These are phyloP conservation scores for Ruditapes philippinarum DNA, from an alignment of 1,140 invertebrate species.

Conservation along the genomic window DNA sequence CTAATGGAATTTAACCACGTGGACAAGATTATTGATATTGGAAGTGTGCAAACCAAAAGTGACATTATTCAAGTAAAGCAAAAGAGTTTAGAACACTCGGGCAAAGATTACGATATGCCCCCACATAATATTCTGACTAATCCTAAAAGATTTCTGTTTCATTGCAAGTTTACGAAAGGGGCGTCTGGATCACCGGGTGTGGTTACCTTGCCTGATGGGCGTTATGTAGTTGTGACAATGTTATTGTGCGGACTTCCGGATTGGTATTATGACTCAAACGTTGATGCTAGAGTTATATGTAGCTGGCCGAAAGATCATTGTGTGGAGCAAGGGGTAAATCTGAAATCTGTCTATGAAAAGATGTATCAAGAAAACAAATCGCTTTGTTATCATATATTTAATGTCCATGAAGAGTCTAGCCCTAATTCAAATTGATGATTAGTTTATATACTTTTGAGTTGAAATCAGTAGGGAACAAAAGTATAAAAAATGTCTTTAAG, in stretches of 20 bases:
- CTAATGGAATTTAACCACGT: slow-evolving; percentile 25
- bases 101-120: neutral
- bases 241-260: slow-evolving; percentile 24
- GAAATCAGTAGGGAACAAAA: no score
- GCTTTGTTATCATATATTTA: neutral
- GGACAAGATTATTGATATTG: neutral
- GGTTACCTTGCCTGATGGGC: neutral
- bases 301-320: slow-evolving; percentile 4
- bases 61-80: slow-evolving; percentile 8
- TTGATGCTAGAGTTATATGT: neutral
- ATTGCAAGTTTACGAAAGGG: slow-evolving; percentile 5
- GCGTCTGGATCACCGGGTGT: slow-evolving; percentile 37
- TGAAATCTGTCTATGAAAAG: neutral
- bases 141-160: slow-evolving; percentile 28
- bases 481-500: no score
- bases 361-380: neutral
- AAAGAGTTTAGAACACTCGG: neutral
- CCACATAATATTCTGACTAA: neutral
- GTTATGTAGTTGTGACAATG: slow-evolving; percentile 45
- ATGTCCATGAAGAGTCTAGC: neutral
- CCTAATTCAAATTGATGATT: neutral
- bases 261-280: slow-evolving; percentile 10
- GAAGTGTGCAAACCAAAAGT: neutral
- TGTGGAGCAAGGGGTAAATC: slow-evolving; percentile 40
- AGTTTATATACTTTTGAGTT: no score